Evolutionary conservation across 2,113 vertebrate species (phyloP).

Genomic region (Antechinus flavipes): DNA sequence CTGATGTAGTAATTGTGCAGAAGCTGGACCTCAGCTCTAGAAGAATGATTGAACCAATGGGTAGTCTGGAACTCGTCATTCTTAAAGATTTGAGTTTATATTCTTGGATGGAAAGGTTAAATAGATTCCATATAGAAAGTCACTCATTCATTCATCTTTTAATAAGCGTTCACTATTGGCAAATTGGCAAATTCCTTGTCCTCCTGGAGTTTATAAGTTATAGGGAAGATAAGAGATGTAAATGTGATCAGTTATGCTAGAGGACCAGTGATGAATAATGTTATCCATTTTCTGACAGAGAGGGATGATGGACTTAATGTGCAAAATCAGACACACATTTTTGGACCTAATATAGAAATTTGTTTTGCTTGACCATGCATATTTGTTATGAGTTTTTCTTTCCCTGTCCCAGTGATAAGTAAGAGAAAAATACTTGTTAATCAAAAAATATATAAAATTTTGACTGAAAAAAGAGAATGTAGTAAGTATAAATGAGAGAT

Average conservation of each 20-base stretch:
- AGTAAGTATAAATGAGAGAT: background rate
- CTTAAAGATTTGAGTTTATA: background rate
- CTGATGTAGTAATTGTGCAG: too few relatives aligned
- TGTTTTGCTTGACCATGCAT: background rate
- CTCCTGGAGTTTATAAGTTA: background rate
- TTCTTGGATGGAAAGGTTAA: background rate
- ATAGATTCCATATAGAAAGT: background rate
- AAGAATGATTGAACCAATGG: too few relatives aligned
- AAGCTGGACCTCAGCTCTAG: too few relatives aligned
- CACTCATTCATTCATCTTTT: background rate
- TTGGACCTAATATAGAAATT: background rate
- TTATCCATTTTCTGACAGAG: background rate
- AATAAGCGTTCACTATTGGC: background rate
- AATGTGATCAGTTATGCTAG: background rate
- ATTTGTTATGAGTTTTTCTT: background rate
- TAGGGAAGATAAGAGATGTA: background rate
- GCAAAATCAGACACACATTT: background rate
- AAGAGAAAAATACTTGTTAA: constrained; percentile 24
- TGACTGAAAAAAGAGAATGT: constrained; percentile 20
- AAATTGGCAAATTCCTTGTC: background rate
- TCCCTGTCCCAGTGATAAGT: too few relatives aligned
- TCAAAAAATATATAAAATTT: constrained; percentile 17
- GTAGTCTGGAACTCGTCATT: too few relatives aligned
- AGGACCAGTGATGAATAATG: background rate
- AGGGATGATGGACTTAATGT: background rate